Percentiles rank a stretch among this genome's conserved stretches.
These are phyloP conservation scores for Allacma fusca DNA, from an alignment of 2,888 invertebrate species.

Conservation along the genomic window DNA sequence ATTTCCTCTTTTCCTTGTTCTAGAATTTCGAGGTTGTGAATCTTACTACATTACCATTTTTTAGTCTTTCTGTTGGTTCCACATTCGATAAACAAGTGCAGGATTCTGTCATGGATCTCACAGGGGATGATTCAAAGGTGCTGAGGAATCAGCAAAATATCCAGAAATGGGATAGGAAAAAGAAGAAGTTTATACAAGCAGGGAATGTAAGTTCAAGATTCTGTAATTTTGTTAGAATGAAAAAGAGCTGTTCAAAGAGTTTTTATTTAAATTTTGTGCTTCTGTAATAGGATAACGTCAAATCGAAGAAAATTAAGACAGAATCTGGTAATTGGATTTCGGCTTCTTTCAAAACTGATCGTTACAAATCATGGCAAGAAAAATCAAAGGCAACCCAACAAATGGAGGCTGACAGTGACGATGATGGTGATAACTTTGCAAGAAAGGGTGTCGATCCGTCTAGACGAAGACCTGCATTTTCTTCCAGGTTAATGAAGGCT, in stretches of 20 bases:
- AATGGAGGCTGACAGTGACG: constrained; percentile 66
- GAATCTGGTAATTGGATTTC: constrained; percentile 96
- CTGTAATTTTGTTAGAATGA: neutral
- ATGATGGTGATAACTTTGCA: constrained; percentile 55
- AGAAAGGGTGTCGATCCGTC: constrained; percentile 39
- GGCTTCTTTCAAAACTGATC: constrained; percentile 90
- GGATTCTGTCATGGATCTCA: constrained; percentile 81
- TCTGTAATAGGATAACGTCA: constrained; percentile 67
- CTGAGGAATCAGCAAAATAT: constrained; percentile 71
- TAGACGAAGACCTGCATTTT: constrained; percentile 51
- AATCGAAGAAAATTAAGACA: constrained; percentile 82
- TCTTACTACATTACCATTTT: too few relatives aligned
- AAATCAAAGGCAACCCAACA: constrained; percentile 70
- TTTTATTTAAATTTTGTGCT: constrained; percentile 52
- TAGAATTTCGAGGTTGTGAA: too few relatives aligned
- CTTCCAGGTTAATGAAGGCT: constrained; percentile 51
- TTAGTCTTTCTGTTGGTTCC: constrained; percentile 75
- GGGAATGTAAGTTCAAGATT: constrained; percentile 66
- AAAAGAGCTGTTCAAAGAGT: constrained; percentile 16
- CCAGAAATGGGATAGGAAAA: constrained; percentile 89
- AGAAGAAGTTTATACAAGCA: constrained; percentile 86
- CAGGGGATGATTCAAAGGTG: constrained; percentile 78
- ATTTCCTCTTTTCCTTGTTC: too few relatives aligned
- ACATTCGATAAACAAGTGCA: constrained; percentile 81
- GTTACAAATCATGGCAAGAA: constrained; percentile 86